Percentiles rank a stretch among this genome's conserved stretches.
Evolutionary conservation across 2,797 vertebrate genomes (phyloP).

Genomic region (Rhinella marina): DNA sequence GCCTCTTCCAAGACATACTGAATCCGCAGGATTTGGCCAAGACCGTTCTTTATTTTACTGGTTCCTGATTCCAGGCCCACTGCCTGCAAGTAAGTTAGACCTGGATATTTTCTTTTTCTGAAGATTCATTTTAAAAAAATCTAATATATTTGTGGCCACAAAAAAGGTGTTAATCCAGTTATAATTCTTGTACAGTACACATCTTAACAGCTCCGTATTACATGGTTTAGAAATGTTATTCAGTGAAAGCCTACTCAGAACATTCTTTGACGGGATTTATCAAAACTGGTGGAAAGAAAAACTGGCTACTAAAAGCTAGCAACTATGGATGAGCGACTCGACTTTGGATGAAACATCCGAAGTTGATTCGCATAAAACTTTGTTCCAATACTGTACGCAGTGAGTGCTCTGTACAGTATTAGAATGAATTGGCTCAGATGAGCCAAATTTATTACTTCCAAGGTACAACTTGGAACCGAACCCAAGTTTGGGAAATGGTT

Average conservation of each 20-base stretch:
- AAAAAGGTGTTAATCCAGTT: background rate
- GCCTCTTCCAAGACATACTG: constrained; percentile 37
- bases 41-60: background rate
- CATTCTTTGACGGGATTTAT: background rate
- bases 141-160: constrained; percentile 11
- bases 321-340: no score
- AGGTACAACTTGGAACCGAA: no score
- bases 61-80: background rate
- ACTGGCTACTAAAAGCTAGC: background rate
- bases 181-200: background rate
- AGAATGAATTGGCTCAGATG: no score
- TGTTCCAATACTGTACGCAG: no score
- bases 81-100: background rate
- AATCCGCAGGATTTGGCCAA: constrained; percentile 13
- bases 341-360: no score
- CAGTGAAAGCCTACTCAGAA: background rate
- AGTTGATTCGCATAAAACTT: no score
- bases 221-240: background rate
- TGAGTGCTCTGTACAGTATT: no score
- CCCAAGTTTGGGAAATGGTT: no score
- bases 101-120: background rate
- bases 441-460: no score
- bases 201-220: background rate
- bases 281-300: background rate
- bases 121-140: background rate